These are phyloP conservation scores for Phthorimaea operculella DNA, from an alignment of 1,140 invertebrate species.

Conservation along the genomic window DNA sequence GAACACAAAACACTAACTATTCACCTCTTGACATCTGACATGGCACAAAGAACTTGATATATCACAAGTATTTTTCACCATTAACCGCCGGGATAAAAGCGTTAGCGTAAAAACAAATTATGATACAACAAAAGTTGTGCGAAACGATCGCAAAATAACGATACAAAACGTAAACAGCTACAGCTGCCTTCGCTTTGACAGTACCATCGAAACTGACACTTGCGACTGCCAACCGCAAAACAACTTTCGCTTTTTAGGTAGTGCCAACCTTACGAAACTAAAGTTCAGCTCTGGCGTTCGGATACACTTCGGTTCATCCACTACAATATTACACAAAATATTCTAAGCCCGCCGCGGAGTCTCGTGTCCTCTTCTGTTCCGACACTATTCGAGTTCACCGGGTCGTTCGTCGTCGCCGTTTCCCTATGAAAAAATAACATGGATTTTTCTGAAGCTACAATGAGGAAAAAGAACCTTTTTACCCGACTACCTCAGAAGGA, in stretches of 20 bases:
- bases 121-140: slow-evolving; percentile 52
- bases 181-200: slow-evolving; percentile 62
- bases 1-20: slow-evolving; percentile 58
- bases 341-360: no score
- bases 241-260: slow-evolving; percentile 42
- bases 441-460: no score
- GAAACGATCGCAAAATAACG: slow-evolving; percentile 63
- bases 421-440: no score
- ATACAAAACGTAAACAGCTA: slow-evolving; percentile 67
- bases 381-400: no score
- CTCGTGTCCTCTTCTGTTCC: no score
- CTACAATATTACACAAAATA: no score
- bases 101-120: slow-evolving; percentile 55
- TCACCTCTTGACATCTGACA: slow-evolving; percentile 67
- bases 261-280: slow-evolving; percentile 19
- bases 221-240: slow-evolving; percentile 48
- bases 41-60: slow-evolving; percentile 40
- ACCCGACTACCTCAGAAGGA: no score
- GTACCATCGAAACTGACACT: slow-evolving; percentile 58
- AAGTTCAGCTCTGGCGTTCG: neutral
- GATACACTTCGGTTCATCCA: neutral
- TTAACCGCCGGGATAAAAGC: slow-evolving; percentile 41
- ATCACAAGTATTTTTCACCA: slow-evolving; percentile 46
- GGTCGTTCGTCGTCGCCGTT: no score
- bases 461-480: no score